phyloP scores from a whole-genome alignment of 2,888 invertebrate species.

The Noctua janthina region DNA sequence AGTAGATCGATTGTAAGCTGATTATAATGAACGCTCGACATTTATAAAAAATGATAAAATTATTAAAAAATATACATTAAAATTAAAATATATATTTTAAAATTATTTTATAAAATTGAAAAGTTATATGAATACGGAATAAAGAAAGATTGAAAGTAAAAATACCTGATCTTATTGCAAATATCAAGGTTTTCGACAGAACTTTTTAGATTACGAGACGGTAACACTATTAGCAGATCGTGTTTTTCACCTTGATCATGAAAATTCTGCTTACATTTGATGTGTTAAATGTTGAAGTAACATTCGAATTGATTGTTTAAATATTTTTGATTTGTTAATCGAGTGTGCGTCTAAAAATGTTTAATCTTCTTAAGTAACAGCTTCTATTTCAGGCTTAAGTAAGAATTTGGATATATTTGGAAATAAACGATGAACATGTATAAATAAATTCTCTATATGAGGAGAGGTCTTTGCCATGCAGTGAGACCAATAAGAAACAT shows the following conservation, averaged over 20 bases:
- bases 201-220: not conserved
- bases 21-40: not conserved
- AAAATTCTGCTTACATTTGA: constrained; percentile 21
- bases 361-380: not conserved
- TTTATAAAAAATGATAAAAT: not conserved
- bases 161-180: not conserved
- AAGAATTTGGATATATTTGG: not conserved
- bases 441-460: not conserved
- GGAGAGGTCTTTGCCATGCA: no score
- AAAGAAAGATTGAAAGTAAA: not conserved
- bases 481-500: not conserved
- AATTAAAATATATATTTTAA: no score
- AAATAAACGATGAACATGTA: not conserved
- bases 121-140: not conserved
- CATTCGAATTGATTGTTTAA: constrained; percentile 36
- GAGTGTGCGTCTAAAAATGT: not conserved
- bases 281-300: constrained; percentile 19
- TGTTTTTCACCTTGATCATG: constrained; percentile 27
- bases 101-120: not conserved
- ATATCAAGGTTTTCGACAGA: not conserved
- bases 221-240: not conserved
- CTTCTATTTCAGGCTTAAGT: not conserved
- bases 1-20: not conserved
- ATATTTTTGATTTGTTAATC: constrained; percentile 33
- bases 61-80: no score